Evolutionary conservation across 2,888 invertebrate genomes (phyloP).

Genomic region (Sesamia inferens): DNA sequence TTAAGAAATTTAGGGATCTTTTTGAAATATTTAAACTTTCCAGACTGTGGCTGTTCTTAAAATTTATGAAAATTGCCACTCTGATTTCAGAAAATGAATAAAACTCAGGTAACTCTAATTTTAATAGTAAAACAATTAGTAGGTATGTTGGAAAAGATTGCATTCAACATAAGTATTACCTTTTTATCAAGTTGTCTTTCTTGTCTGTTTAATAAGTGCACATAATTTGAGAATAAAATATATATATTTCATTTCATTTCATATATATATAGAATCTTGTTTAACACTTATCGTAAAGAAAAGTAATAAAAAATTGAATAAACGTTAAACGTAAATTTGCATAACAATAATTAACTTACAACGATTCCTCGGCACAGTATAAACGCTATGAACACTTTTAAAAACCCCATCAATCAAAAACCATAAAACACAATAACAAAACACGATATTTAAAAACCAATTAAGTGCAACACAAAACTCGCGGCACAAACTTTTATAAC

Average conservation of each 20-base stretch:
- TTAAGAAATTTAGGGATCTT: no score
- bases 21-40: no score
- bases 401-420: constrained; percentile 15
- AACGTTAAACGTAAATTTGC: no score
- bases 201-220: no score
- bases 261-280: not conserved
- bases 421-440: constrained; percentile 2
- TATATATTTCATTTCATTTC: no score
- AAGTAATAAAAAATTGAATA: not conserved
- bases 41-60: no score
- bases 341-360: not conserved
- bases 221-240: no score
- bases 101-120: not conserved
- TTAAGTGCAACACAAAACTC: constrained; percentile 40
- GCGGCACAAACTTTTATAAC: constrained; percentile 35
- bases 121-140: not conserved
- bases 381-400: not conserved
- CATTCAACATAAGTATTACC: no score
- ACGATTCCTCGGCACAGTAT: not conserved
- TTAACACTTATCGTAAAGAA: not conserved
- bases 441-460: constrained; percentile 51
- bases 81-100: no score
- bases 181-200: no score
- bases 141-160: no score
- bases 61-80: not conserved